Evolutionary conservation across 2,797 vertebrate genomes (phyloP).

Genomic region (Epinephelus coioides): DNA sequence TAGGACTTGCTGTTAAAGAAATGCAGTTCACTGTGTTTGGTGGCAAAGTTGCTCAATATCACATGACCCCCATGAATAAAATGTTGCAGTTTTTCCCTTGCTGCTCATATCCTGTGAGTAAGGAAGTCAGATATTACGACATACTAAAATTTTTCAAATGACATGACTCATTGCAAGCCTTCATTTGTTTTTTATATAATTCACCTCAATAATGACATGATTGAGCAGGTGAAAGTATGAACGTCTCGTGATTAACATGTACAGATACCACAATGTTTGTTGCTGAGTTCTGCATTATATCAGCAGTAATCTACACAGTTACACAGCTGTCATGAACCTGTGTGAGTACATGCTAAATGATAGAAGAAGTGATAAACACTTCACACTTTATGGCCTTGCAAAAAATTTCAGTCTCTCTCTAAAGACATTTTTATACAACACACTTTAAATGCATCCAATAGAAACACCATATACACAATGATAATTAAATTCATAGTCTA

Average conservation of each 20-base stretch:
- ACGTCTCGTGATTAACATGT: background rate
- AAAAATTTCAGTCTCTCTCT: no score
- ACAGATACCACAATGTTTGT: no score
- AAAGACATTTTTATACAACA: background rate
- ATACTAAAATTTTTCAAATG: background rate
- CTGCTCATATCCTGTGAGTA: background rate
- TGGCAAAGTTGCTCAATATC: background rate
- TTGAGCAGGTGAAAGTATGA: background rate
- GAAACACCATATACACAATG: background rate
- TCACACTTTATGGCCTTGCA: no score
- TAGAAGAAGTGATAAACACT: background rate
- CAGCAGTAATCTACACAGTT: background rate
- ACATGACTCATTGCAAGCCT: background rate
- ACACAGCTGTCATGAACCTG: background rate
- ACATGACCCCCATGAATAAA: background rate
- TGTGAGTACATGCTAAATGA: background rate
- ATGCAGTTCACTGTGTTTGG: background rate
- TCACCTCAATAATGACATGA: no score
- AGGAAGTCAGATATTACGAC: slow-evolving; percentile 11
- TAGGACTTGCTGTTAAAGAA: background rate
- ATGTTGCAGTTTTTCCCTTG: background rate
- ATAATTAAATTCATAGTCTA: background rate
- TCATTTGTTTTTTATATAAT: background rate
- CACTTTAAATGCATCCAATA: background rate
- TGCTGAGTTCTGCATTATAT: no score